Evolutionary conservation across 64 coral and sea anemone genomes (phyloP), one percentile per base, ranked within the genome.

Genomic region (Catalaphyllia jardinei): DNA sequence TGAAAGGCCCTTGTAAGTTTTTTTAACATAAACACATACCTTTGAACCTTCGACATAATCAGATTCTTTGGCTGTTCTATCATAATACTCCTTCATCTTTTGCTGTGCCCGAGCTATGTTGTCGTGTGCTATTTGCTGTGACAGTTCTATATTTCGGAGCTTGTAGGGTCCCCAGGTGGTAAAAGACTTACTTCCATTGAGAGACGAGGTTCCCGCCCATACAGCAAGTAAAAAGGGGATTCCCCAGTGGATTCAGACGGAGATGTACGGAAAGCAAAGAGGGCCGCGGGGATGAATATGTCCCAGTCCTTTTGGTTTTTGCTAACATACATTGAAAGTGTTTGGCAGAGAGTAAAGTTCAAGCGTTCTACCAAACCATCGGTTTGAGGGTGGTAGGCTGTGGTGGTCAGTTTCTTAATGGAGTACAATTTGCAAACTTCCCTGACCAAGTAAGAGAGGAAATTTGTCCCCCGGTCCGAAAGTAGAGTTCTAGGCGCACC

Each of bases 11-110:
- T 88, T 88, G 2, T 74, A 52, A 64, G 87, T 88, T 88, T 77
- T 76, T 9, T 55, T 55, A 19, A 73, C 77, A 29, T 76, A 88
- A 77, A 88, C 28, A 52, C 87, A 88, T 18, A 88, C 73, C 73
- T 25, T 15, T 77, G 72, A 30, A 73, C 87, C 10, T 63, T 19
- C 31, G n/a, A 11, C 18, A 88, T 77, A 17, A 19, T 33, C 17
- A 74, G 87, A 62, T 78, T 29, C 30, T 60, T 22, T 27, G 74
- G 50, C 27, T 51, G 33, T 63, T 79, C 25, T 31, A 51, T 89
- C 87, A 28, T 79, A 89, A 65, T 78, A 89, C 1, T 89, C 87
- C 64, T 89, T 89, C 75, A 89, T 89, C 18, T 79, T 89, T 31
- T 89, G 87, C 15, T 89, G 87, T 67, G 87, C 54, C 63, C 31